Evolutionary conservation across 2,113 vertebrate genomes (phyloP), one percentile per base, ranked within the genome.

Genomic region (Stigmatopora argus): DNA sequence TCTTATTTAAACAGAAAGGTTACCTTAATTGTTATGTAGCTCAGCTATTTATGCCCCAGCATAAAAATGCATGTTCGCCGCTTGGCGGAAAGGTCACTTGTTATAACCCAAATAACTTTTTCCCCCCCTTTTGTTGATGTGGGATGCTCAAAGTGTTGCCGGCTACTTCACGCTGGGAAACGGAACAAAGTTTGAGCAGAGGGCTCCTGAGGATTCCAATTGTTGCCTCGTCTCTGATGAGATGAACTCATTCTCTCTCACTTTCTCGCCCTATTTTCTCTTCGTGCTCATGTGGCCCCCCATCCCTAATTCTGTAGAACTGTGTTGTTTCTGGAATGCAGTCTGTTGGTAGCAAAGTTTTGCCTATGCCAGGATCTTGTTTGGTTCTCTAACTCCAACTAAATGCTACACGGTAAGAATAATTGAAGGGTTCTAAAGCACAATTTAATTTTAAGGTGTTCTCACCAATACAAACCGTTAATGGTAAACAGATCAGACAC

Each of bases 21-120:
- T 88, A 88, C 82, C 86, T 89, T 90, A 90, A 91, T 90, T 90
- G 88, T 89, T 89, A 90, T 90, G 89, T 87, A 87, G 89, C 88
- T 89, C 84, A 77, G 86, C 85, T 87, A 87, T 90, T 92, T 90
- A 88, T 88, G 84, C 83, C 74, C 71, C 76, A 75, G 88, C 79
- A 89, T 89, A 78, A 89, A 89, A 91, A 89, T 88, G 88, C 88
- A 86, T 84, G 89, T 86, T 81, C 83, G 81, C 87, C 81, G 81
- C 87, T 86, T 86, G 84, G 79, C 78, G 81, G 78, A 91, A 92
- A 92, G 91, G 91, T 92, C 90, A 91, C 85, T 85, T 79, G 90
- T 90, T 90, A 90, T 85, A 85, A 86, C 83, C 70, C 66, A 78
- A 83, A 83, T 87, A 86, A 88, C 71, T 1, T 2, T 19, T 13